Conservation (phyloP, 2,888 invertebrate species). For the Rhamphomyia laevipes region DNA sequence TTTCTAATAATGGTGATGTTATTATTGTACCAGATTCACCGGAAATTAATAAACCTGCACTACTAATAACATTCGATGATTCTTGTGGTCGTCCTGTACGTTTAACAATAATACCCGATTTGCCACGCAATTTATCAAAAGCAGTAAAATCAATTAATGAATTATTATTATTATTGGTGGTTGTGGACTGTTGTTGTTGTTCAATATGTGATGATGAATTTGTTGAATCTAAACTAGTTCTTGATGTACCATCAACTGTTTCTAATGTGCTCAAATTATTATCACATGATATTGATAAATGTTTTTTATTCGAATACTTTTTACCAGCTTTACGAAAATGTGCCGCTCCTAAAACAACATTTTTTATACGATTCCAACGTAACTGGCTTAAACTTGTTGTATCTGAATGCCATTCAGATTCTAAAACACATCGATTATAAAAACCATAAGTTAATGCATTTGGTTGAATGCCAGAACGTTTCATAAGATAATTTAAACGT, state of each 20-base stretch:
- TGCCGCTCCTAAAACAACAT: constrained; percentile 82
- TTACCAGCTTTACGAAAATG: constrained; percentile 73
- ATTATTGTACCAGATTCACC: constrained; percentile 19
- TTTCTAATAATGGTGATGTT: not conserved
- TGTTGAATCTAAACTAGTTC: constrained; percentile 36
- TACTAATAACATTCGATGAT: constrained; percentile 32
- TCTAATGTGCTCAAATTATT: constrained; percentile 35
- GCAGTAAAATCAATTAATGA: constrained; percentile 39
- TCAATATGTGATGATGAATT: constrained; percentile 20
- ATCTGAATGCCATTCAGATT: constrained; percentile 88
- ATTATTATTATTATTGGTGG: no score
- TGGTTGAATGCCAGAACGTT: constrained; percentile 83
- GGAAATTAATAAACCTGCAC: constrained; percentile 45
- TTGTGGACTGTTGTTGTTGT: constrained; percentile 15
- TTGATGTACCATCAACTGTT: constrained; percentile 35
- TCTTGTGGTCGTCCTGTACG: constrained; percentile 35
- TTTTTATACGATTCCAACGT: constrained; percentile 87
- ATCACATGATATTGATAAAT: constrained; percentile 30
- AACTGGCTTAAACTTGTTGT: constrained; percentile 62
- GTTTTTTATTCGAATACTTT: constrained; percentile 43
- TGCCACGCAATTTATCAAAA: constrained; percentile 46
- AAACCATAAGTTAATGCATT: constrained; percentile 96
- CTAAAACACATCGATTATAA: constrained; percentile 71
- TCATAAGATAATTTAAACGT: constrained; percentile 82
- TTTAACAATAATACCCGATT: constrained; percentile 53